Evolutionary conservation across 2,113 vertebrate genomes (phyloP).

Genomic region (Callithrix jacchus): DNA sequence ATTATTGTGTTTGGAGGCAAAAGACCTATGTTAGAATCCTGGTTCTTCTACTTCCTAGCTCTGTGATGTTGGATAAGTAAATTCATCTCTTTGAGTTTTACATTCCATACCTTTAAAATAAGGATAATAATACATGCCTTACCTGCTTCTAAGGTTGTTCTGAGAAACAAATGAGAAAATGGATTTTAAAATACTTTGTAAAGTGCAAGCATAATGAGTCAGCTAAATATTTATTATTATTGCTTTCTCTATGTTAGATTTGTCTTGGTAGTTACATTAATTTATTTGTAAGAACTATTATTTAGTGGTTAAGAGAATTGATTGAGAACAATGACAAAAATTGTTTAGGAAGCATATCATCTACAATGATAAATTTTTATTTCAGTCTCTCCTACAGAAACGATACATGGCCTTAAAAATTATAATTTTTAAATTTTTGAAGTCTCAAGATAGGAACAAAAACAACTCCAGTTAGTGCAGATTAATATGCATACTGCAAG

Average conservation of each 20-base stretch:
- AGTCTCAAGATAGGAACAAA: constrained; percentile 42
- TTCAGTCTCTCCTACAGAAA: neutral
- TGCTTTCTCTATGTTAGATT: neutral
- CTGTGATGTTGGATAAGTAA: neutral
- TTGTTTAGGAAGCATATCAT: constrained; percentile 20
- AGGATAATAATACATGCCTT: neutral
- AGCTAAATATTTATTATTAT: constrained; percentile 10
- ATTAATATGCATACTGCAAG: constrained; percentile 36
- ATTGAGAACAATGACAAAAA: constrained; percentile 21
- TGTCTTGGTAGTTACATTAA: constrained; percentile 32
- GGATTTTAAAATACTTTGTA: constrained; percentile 7
- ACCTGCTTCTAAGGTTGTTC: neutral
- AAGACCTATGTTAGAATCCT: neutral
- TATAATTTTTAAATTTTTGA: neutral
- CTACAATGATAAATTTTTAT: constrained; percentile 32
- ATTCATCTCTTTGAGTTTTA: neutral
- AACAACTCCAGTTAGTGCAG: constrained; percentile 7
- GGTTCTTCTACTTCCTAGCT: neutral
- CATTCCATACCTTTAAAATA: neutral
- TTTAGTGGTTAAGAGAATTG: constrained; percentile 26
- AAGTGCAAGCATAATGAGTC: neutral
- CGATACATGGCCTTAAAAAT: neutral
- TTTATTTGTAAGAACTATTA: constrained; percentile 35
- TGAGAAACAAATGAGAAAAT: constrained; percentile 16
- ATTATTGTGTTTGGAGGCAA: neutral